These are phyloP conservation scores for Micromys minutus DNA, from an alignment of 2,113 vertebrate species.

Conservation along the genomic window DNA sequence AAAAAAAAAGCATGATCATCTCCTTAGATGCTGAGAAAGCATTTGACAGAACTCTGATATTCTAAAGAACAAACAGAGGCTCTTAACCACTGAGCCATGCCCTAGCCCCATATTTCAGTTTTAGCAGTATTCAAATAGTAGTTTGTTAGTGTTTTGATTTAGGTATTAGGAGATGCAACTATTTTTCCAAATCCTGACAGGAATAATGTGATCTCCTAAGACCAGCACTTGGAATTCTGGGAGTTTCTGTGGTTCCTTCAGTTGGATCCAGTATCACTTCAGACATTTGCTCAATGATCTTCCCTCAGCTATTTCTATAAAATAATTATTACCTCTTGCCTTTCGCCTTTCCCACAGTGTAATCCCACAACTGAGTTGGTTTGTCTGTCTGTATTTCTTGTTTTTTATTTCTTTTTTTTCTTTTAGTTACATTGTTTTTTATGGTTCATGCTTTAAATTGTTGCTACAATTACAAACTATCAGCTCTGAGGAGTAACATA, in stretches of 20 bases:
- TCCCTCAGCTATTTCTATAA: background rate
- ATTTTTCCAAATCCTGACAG: background rate
- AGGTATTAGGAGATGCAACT: background rate
- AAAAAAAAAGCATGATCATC: too few relatives aligned
- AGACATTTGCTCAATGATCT: background rate
- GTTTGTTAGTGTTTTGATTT: background rate
- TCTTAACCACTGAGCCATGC: background rate
- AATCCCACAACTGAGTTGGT: background rate
- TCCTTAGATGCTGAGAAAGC: background rate
- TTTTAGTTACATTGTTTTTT: background rate
- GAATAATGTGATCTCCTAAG: background rate
- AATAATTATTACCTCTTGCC: background rate
- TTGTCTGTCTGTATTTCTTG: background rate
- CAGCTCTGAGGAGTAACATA: background rate
- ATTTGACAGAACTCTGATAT: too few relatives aligned
- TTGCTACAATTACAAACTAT: background rate
- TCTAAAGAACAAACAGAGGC: background rate
- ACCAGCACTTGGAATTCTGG: background rate
- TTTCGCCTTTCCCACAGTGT: background rate
- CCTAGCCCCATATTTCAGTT: background rate
- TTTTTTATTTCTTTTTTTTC: background rate
- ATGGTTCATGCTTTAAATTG: background rate
- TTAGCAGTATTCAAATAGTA: background rate
- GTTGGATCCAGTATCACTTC: background rate
- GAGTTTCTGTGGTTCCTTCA: background rate